Evolutionary conservation across 2,888 invertebrate genomes (phyloP).

Genomic region (Arenicola marina): DNA sequence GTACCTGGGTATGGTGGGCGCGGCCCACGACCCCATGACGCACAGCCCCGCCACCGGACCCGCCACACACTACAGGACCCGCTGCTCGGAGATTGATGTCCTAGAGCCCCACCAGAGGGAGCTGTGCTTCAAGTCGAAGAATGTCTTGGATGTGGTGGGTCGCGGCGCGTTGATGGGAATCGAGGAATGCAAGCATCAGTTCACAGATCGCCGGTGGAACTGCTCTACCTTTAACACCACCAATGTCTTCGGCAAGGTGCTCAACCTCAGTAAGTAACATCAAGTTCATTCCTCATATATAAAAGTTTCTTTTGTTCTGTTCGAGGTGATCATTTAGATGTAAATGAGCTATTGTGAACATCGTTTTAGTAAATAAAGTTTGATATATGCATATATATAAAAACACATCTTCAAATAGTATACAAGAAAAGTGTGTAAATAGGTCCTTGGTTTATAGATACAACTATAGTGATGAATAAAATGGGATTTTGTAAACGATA

Average conservation of each 20-base stretch:
- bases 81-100: conserved; percentile 73
- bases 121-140: conserved; percentile 73
- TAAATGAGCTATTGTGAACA: not conserved
- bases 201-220: conserved; percentile 85
- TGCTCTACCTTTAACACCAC: conserved; percentile 81
- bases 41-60: not conserved
- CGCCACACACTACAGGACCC: not conserved
- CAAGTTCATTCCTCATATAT: not conserved
- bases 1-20: not conserved
- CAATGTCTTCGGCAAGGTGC: conserved; percentile 82
- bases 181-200: conserved; percentile 89
- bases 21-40: not conserved
- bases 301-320: not conserved
- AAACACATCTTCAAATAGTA: too few species aligned
- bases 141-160: conserved; percentile 69
- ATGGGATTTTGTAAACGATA: too few species aligned
- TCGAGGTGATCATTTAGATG: not conserved
- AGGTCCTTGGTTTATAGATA: too few species aligned
- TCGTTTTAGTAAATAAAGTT: not conserved
- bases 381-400: too few species aligned
- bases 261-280: conserved; percentile 76
- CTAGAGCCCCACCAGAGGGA: conserved; percentile 74
- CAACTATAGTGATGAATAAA: too few species aligned
- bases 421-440: too few species aligned
- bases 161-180: conserved; percentile 81